Evolutionary conservation across 2,888 invertebrate genomes (phyloP), one percentile per base, ranked within the genome.

Genomic region (Leptopterna dolabrata): DNA sequence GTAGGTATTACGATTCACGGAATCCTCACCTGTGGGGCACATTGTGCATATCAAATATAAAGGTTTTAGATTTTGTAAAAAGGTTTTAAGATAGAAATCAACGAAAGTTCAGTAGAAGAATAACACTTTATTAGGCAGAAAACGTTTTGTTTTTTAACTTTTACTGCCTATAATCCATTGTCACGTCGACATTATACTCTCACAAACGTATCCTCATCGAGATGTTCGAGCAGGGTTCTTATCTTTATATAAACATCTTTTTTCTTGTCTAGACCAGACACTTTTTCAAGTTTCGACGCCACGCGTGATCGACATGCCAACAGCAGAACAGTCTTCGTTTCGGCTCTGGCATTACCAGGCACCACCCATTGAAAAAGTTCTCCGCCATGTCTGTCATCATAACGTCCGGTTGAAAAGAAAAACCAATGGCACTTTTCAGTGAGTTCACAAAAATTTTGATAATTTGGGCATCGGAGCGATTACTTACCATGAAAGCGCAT

Each of bases 311-410:
- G 9, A 90, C 88, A 76, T 90, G 90, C 91, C 91, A 91, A 7
- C 89, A 80, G 86, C 90, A 90, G 78, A 90, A 88, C 30, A 90
- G 51, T 41, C 85, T 43, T 29, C 88, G 63, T 29, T 51, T 47
- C 43, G 87, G 71, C 16, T 27, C 16, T 71, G 76, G 86, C 90
- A 90, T 91, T 4, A 89, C 87, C 4, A 71, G 0, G 16, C 76
- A 47, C 90, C 90, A 90, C 27, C 89, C 89, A 76, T 89, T 90
- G 82, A 88, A 90, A 55, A 89, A 91, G 11, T 89, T 76, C 16
- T 89, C 87, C 1, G 88, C 89, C 83, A 89, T 89, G 82, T 90
- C 90, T 0, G 90, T 90, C 90, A 90, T 90, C 81, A 91, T 90
- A 14, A 89, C 43, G 51, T 89, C 88, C 9, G 87, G 27, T n/a